Conservation (phyloP, 2,888 invertebrate species). For the Rhyacophila evoluta region DNA sequence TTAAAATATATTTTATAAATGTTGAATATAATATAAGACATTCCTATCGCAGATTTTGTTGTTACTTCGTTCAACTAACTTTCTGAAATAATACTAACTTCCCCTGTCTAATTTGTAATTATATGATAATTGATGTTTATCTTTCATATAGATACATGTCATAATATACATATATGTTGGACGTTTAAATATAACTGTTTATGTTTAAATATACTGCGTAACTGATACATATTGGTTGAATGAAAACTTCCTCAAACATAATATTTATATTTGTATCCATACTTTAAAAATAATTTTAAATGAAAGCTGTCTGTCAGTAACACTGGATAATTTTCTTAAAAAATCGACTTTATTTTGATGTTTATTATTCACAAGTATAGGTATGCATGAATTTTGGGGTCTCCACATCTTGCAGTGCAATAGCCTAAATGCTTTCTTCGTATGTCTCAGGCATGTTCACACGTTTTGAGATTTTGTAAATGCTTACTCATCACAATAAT, state of each 20-base stretch:
- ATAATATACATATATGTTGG: conserved; percentile 25
- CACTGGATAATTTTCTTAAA: neutral
- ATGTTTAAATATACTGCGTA: neutral
- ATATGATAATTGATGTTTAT: conserved; percentile 32
- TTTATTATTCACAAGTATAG: conserved; percentile 15
- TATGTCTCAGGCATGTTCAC: conserved; percentile 22
- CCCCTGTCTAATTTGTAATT: conserved; percentile 2
- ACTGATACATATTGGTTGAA: neutral
- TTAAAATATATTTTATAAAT: conserved; percentile 70
- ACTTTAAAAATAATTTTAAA: neutral
- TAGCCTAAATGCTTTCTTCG: conserved; percentile 29
- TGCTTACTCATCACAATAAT: conserved; percentile 22
- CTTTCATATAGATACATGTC: conserved; percentile 21
- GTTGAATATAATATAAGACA: conserved; percentile 69
- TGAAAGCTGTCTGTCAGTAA: neutral
- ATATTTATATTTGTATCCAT: neutral
- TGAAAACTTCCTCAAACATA: neutral
- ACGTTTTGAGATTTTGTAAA: conserved; percentile 26
- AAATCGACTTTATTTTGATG: neutral
- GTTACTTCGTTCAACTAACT: conserved; percentile 47
- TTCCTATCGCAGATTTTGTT: conserved; percentile 64
- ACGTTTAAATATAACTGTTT: neutral
- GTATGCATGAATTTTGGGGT: conserved; percentile 33
- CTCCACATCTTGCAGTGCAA: conserved; percentile 15
- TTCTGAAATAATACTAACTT: conserved; percentile 30